Percentiles rank a stretch among this genome's conserved stretches.
These are phyloP conservation scores for Tholera decimalis DNA, from an alignment of 2,888 invertebrate species.

Conservation along the genomic window DNA sequence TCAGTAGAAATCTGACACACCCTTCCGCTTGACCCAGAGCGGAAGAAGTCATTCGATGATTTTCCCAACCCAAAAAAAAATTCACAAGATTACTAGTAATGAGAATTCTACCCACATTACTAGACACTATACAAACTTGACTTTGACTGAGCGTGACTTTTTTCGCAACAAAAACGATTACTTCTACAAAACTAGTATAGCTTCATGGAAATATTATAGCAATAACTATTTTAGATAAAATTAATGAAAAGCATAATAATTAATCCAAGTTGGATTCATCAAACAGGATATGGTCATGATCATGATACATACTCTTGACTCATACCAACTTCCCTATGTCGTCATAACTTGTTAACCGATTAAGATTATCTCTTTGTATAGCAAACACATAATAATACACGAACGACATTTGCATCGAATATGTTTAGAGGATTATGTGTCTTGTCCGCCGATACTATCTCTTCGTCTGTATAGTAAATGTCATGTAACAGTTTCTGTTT, in stretches of 20 bases:
- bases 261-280: slow-evolving; percentile 6
- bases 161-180: too few species aligned
- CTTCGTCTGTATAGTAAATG: slow-evolving; percentile 12
- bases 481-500: slow-evolving; percentile 9
- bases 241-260: not conserved
- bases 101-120: too few species aligned
- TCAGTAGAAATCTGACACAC: too few species aligned
- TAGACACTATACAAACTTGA: too few species aligned
- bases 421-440: slow-evolving; percentile 15
- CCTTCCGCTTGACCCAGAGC: too few species aligned
- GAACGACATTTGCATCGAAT: slow-evolving; percentile 33
- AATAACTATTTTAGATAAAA: too few species aligned
- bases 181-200: too few species aligned
- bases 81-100: too few species aligned
- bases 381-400: slow-evolving; percentile 11
- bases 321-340: slow-evolving; percentile 4
- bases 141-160: too few species aligned
- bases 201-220: too few species aligned
- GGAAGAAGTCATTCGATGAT: too few species aligned
- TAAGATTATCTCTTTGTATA: slow-evolving; percentile 39
- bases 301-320: slow-evolving; percentile 8
- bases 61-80: too few species aligned
- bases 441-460: slow-evolving; percentile 19
- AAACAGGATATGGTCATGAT: slow-evolving; percentile 28
- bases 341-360: slow-evolving; percentile 25